Percentiles rank a stretch among this genome's conserved stretches.
phyloP scores from a whole-genome alignment of 2,888 invertebrate species.

The Epistrophe eligans region DNA sequence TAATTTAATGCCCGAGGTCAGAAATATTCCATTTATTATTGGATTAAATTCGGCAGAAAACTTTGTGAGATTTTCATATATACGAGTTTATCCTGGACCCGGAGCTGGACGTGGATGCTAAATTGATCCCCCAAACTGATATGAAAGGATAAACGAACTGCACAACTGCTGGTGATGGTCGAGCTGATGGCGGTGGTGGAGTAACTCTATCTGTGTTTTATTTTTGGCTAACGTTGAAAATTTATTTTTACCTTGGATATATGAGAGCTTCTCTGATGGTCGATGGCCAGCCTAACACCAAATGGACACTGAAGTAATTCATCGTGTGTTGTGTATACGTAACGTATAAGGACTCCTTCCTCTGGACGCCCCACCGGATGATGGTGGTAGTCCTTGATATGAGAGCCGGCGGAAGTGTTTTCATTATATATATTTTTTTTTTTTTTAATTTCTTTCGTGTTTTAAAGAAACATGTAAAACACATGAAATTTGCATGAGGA shows the following conservation, averaged over 20 bases:
- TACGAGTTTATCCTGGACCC: constrained; percentile 47
- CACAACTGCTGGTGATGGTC: constrained; percentile 34
- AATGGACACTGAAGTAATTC: constrained; percentile 67
- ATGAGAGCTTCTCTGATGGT: constrained; percentile 27
- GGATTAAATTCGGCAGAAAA: constrained; percentile 84
- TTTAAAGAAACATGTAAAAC: constrained; percentile 73
- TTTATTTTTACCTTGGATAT: constrained; percentile 54
- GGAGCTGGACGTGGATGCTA: constrained; percentile 63
- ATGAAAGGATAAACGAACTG: constrained; percentile 72
- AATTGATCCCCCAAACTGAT: constrained; percentile 74
- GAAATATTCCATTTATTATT: constrained; percentile 84
- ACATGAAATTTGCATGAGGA: constrained; percentile 83
- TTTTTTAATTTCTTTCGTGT: constrained; percentile 27
- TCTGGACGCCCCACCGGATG: constrained; percentile 9
- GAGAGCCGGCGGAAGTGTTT: constrained; percentile 61
- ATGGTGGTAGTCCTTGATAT: constrained; percentile 59
- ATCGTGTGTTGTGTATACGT: constrained; percentile 38
- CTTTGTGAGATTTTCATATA: constrained; percentile 77
- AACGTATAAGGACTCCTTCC: constrained; percentile 46
- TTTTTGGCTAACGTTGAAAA: constrained; percentile 72
- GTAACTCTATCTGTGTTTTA: constrained; percentile 59
- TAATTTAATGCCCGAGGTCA: constrained; percentile 85
- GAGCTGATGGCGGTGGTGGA: neutral
- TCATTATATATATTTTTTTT: constrained; percentile 31
- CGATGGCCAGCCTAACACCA: constrained; percentile 59